Conservation (phyloP, 1,140 invertebrate species). For the Mercenaria mercenaria region DNA sequence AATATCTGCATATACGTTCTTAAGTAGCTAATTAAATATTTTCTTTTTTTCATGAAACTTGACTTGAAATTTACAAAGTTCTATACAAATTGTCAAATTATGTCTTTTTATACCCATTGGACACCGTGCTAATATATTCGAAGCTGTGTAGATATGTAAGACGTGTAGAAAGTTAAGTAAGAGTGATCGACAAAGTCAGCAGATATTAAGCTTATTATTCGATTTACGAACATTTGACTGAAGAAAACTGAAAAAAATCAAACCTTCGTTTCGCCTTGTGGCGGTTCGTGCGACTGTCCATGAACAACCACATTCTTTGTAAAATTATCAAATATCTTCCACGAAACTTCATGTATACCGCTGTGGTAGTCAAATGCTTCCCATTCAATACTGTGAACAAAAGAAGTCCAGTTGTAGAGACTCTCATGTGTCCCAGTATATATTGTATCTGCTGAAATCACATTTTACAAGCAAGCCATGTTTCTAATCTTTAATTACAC, state of each 20-base stretch:
- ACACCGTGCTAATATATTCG: background rate
- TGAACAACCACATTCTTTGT: conserved; percentile 62
- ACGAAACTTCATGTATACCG: conserved; percentile 66
- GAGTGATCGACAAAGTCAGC: too few species aligned
- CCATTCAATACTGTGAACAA: conserved; percentile 69
- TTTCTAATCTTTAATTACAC: too few species aligned
- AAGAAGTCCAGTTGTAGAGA: too few species aligned
- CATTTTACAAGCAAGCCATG: too few species aligned
- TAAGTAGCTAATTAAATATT: too few species aligned
- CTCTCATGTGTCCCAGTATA: too few species aligned
- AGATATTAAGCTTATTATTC: too few species aligned
- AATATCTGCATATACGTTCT: background rate
- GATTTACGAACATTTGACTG: too few species aligned
- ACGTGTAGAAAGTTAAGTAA: too few species aligned
- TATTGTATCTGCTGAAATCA: too few species aligned
- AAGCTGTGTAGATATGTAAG: too few species aligned
- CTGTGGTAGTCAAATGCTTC: conserved; percentile 71
- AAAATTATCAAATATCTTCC: conserved; percentile 70
- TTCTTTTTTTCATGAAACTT: background rate
- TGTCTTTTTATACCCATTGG: background rate
- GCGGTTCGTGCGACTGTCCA: conserved; percentile 53
- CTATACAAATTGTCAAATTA: too few species aligned
- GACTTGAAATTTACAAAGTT: background rate
- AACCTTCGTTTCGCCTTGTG: conserved; percentile 63
- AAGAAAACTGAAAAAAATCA: background rate